phyloP scores from a whole-genome alignment of 2,888 invertebrate genomes.

The Pheosia tremula region DNA sequence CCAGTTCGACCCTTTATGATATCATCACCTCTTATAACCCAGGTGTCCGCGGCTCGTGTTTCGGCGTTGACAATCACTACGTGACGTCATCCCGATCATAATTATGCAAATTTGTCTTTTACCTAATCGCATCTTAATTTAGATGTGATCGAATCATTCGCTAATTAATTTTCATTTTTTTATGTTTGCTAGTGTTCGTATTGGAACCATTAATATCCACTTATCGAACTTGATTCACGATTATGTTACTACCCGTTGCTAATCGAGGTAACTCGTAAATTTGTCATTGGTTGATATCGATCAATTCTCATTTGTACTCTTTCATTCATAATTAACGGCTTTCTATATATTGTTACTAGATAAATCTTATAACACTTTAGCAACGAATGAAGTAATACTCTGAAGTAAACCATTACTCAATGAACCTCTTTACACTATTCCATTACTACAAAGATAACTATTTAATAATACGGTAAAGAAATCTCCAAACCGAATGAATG shows the following conservation, averaged over 20 bases:
- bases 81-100: constrained; percentile 39
- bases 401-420: neutral
- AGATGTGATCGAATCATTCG: constrained; percentile 34
- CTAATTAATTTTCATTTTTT: constrained; percentile 23
- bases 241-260: constrained; percentile 1
- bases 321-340: constrained; percentile 2
- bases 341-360: neutral
- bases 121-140: constrained; percentile 43
- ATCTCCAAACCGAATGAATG: constrained; percentile 57
- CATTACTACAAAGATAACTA: neutral
- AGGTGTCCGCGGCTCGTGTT: constrained; percentile 22
- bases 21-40: constrained; percentile 34
- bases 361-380: neutral
- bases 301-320: neutral
- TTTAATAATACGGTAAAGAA: constrained; percentile 18
- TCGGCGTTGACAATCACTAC: constrained; percentile 28
- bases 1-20: constrained; percentile 35
- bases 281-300: neutral
- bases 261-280: constrained; percentile 1
- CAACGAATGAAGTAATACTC: neutral
- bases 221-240: constrained; percentile 2
- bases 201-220: neutral
- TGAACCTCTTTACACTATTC: too few relatives aligned
- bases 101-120: constrained; percentile 43
- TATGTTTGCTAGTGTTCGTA: constrained; percentile 2